Evolutionary conservation across 2,113 vertebrate species (phyloP).

Genomic region (Oreochromis niloticus): DNA sequence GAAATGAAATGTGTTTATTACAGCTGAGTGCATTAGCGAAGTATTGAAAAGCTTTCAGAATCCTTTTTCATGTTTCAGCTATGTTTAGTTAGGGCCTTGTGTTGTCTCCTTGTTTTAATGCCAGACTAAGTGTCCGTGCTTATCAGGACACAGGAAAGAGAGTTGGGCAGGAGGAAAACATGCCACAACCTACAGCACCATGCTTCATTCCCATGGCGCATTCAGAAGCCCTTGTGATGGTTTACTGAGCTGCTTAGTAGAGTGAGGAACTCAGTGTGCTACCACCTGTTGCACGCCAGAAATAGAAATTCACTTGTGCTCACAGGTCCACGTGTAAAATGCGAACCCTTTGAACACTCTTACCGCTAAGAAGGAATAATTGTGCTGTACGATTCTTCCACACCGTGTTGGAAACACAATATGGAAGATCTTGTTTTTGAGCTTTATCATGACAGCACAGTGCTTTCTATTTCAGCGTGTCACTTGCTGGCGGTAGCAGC

Average conservation of each 20-base stretch:
- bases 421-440: not conserved
- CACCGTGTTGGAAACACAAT: not conserved
- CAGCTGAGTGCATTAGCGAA: not conserved
- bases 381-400: not conserved
- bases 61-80: not conserved
- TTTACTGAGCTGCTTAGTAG: slow-evolving; percentile 48
- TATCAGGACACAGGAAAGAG: not conserved
- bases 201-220: slow-evolving; percentile 29
- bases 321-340: not conserved
- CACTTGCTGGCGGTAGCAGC: slow-evolving; percentile 45
- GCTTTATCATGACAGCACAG: not conserved
- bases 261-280: slow-evolving; percentile 29
- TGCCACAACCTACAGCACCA: slow-evolving; percentile 10
- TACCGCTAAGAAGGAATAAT: not conserved
- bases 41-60: slow-evolving; percentile 1
- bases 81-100: not conserved
- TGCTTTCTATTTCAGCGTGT: not conserved
- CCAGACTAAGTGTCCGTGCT: not conserved
- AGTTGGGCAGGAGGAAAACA: not conserved
- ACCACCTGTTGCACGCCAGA: slow-evolving; percentile 56
- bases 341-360: not conserved
- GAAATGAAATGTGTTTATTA: not conserved
- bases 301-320: not conserved
- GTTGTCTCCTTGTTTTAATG: not conserved
- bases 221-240: slow-evolving; percentile 4